Evolutionary conservation across 53 echinoderm and acorn worm genomes (phyloP), one percentile per base, ranked within the genome.

Genomic region (Patiria pectinifera): DNA sequence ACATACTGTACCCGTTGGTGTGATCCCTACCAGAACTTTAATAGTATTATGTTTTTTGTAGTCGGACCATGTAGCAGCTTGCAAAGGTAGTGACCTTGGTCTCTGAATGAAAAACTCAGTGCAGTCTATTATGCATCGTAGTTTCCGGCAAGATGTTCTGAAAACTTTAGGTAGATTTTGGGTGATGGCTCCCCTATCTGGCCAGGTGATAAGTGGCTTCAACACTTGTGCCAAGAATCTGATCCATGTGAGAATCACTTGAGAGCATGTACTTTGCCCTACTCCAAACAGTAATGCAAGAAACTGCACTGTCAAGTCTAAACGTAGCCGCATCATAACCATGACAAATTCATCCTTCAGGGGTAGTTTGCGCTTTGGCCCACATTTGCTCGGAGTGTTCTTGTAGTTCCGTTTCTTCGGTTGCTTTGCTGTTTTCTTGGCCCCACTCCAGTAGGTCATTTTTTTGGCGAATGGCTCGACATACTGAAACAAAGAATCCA

Each of bases 11-110:
- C 93, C 93, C 58, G 87, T 95, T 45, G 97, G 95, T 21, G 95
- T 82, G 18, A 95, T 94, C 6, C 76, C 93, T 1, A 94, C 93
- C 18, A 95, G 76, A 72, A 91, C 89, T 77, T 97, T 97, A 0
- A 92, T 72, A 11, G 95, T 94, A 74, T 96, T 94, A 70, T 95
- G 91, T 45, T 93, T 90, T 61, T 95, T 94, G 22, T 97, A 95
- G 26, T 97, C 94, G 0, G 95, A 94, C 95, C 97, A 95, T 19
- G 97, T 97, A 4, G 43, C n/a, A 47, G 94, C 92, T 80, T 97
- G 95, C 6, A 84, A 14, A 44, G 78, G 49, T 3, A 95, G 91
- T 18, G 87, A 59, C 18, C 90, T 61, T 58, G 96, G 93, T 49
- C 92, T 76, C 14, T 93, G 60, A 22, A 97, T 95, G n/a, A 97